phyloP scores from a whole-genome alignment of 2,113 vertebrate genomes.

The Solea solea region DNA sequence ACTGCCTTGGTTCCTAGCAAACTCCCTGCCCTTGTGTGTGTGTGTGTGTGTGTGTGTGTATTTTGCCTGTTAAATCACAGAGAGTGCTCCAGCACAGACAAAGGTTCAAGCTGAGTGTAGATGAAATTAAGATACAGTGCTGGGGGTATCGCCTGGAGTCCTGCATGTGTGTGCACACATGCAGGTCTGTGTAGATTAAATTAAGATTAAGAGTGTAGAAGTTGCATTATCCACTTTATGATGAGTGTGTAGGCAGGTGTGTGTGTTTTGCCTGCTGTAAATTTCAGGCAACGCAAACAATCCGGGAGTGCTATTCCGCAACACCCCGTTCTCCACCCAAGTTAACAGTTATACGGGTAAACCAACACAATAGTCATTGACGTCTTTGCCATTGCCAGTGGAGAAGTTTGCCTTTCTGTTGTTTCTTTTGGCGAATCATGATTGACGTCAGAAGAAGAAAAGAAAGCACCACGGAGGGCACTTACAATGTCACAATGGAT shows the following conservation, averaged over 20 bases:
- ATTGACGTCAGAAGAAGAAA: too few species aligned
- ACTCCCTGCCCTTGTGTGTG: constrained; percentile 7
- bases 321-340: neutral
- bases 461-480: too few species aligned
- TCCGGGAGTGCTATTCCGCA: constrained; percentile 36
- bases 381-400: too few species aligned
- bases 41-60: constrained; percentile 9
- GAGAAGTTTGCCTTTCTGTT: too few species aligned
- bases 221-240: constrained; percentile 48
- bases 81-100: constrained; percentile 35
- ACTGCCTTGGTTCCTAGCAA: constrained; percentile 12
- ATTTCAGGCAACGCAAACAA: constrained; percentile 40
- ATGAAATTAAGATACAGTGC: constrained; percentile 72
- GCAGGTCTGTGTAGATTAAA: constrained; percentile 74
- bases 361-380: too few species aligned
- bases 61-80: constrained; percentile 20
- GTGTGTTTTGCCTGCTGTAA: constrained; percentile 40
- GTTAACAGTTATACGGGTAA: too few species aligned
- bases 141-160: constrained; percentile 50
- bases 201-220: constrained; percentile 63
- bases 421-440: too few species aligned
- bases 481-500: too few species aligned
- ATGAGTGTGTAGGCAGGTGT: constrained; percentile 22
- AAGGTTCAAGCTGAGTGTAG: constrained; percentile 58
- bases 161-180: constrained; percentile 42